Evolutionary conservation across 2,797 vertebrate genomes (phyloP).

Genomic region (Tokudaia tokunoshimensis): DNA sequence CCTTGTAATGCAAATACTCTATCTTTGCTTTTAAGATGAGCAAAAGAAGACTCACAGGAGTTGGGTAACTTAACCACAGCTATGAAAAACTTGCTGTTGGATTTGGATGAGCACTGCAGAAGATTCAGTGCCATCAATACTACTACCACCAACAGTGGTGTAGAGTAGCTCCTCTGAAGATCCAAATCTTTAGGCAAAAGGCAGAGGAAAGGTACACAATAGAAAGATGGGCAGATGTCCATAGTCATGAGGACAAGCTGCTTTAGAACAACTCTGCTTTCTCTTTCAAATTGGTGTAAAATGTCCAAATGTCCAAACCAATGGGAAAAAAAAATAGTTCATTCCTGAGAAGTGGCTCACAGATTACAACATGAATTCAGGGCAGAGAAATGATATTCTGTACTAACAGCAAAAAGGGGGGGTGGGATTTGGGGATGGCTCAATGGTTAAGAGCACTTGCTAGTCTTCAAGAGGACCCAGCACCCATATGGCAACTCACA

Average conservation of each 20-base stretch:
- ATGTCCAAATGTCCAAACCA: neutral
- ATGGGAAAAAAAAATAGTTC: neutral
- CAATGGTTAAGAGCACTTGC: neutral
- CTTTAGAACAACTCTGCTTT: neutral
- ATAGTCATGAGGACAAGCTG: neutral
- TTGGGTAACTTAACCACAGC: slow-evolving; percentile 10
- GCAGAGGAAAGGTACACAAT: neutral
- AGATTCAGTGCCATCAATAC: neutral
- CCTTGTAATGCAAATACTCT: slow-evolving; percentile 31
- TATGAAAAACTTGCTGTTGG: neutral
- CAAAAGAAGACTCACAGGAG: neutral
- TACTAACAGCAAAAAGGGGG: neutral
- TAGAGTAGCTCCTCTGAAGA: neutral
- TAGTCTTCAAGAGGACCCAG: neutral
- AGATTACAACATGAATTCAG: neutral
- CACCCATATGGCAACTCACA: neutral
- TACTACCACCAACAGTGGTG: neutral
- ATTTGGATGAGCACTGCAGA: neutral
- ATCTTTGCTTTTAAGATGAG: slow-evolving; percentile 50
- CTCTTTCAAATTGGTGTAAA: neutral
- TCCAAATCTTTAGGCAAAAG: neutral
- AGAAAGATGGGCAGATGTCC: neutral
- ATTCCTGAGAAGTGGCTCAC: neutral
- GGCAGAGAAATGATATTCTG: neutral
- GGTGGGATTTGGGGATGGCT: neutral